Conservation (phyloP, 2,888 invertebrate genomes). For the Zootermopsis nevadensis region DNA sequence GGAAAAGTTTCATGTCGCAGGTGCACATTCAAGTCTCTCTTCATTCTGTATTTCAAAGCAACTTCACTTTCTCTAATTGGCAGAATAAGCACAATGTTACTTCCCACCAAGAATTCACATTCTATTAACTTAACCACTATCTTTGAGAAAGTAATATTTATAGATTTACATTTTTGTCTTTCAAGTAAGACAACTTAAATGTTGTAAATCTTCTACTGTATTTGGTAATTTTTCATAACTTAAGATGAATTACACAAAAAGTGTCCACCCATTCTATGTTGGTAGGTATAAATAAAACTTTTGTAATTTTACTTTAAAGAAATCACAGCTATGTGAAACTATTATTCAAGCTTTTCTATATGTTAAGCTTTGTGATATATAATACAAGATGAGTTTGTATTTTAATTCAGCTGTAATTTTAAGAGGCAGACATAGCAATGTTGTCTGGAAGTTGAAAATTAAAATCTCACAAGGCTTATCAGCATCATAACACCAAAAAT, state of each 20-base stretch:
- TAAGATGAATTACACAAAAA: slow-evolving; percentile 40
- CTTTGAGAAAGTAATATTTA: not conserved
- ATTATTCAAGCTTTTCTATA: slow-evolving; percentile 34
- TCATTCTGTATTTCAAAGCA: not conserved
- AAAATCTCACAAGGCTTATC: not conserved
- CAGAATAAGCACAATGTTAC: not conserved
- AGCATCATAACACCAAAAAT: not conserved
- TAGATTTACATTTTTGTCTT: not conserved
- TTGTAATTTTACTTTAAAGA: slow-evolving; percentile 40
- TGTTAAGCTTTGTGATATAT: slow-evolving; percentile 14
- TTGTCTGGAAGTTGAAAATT: not conserved
- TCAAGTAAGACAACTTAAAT: not conserved
- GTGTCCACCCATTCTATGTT: slow-evolving; percentile 41
- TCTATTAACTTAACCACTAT: not conserved
- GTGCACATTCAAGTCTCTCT: not conserved
- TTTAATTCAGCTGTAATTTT: not conserved
- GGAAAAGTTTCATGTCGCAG: not conserved
- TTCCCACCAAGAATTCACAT: not conserved
- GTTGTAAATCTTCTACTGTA: slow-evolving; percentile 38
- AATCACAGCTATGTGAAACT: slow-evolving; percentile 46
- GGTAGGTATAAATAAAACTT: slow-evolving; percentile 46
- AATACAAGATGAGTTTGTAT: slow-evolving; percentile 20
- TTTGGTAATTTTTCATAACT: slow-evolving; percentile 40
- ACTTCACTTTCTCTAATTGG: not conserved
- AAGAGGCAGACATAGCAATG: not conserved